Conservation (phyloP, 2,113 vertebrate genomes). For the Pelecanus crispus region DNA sequence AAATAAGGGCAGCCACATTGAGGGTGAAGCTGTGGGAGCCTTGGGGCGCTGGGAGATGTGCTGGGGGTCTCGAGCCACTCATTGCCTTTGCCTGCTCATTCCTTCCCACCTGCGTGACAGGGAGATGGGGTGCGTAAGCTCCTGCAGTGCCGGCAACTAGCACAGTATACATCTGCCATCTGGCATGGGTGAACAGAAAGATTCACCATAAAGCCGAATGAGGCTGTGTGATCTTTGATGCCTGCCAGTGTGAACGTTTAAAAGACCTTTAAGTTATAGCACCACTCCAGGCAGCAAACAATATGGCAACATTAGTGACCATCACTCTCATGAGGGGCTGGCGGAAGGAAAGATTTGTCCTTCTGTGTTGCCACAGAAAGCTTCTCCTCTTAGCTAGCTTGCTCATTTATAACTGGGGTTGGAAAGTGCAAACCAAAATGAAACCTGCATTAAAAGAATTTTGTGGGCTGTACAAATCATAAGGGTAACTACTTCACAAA, state of each 20-base stretch:
- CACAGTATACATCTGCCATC: rapidly evolving
- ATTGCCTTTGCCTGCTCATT: not conserved
- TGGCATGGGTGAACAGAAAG: not conserved
- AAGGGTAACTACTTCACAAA: constrained; percentile 41
- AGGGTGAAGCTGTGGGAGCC: not conserved
- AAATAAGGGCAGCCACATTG: not conserved
- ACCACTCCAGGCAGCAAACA: not conserved
- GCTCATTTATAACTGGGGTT: constrained; percentile 9
- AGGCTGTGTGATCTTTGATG: not conserved
- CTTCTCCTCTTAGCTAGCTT: not conserved
- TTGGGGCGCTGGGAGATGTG: not conserved
- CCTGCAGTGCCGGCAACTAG: not conserved
- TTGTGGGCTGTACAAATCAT: constrained; percentile 55
- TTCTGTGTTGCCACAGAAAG: not conserved
- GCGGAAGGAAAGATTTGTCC: not conserved
- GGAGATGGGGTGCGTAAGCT: not conserved
- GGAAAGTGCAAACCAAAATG: not conserved
- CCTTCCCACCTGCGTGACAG: rapidly evolving
- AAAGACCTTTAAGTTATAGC: not conserved
- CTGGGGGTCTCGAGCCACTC: not conserved
- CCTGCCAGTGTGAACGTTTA: not conserved
- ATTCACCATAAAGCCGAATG: rapidly evolving
- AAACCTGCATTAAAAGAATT: constrained; percentile 29
- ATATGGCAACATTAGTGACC: not conserved
- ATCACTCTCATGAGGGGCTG: not conserved